Conservation (phyloP, 1,140 invertebrate genomes). For the Diuraphis noxia region DNA sequence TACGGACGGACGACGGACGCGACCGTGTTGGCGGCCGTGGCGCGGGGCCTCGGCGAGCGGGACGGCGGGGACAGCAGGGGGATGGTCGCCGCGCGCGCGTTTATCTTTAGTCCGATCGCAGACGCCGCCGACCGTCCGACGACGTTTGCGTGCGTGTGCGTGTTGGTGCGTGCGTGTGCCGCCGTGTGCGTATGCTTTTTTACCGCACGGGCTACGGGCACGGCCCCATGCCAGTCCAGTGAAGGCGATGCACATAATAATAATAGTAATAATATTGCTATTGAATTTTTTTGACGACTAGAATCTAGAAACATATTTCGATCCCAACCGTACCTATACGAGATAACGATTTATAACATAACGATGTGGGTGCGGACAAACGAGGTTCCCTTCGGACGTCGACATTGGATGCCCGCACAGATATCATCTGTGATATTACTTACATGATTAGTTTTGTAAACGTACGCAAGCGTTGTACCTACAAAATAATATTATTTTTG, state of each 20-base stretch:
- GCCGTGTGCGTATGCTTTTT: neutral
- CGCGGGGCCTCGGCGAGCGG: neutral
- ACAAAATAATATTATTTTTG: neutral
- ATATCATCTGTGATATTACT: neutral
- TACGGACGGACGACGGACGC: neutral
- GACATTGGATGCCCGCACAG: neutral
- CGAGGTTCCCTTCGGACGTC: no score
- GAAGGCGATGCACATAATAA: neutral
- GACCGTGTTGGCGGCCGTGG: neutral
- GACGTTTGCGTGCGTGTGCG: neutral
- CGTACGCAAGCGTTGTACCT: neutral
- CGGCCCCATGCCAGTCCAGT: neutral
- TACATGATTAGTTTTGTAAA: neutral
- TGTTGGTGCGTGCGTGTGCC: neutral
- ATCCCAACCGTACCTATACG: neutral
- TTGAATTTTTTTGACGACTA: neutral
- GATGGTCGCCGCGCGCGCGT: neutral
- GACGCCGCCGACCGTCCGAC: slow-evolving; percentile 17
- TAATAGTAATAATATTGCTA: neutral
- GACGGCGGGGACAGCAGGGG: neutral
- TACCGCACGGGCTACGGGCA: neutral
- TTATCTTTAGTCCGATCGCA: slow-evolving; percentile 30
- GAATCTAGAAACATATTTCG: neutral
- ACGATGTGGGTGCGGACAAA: neutral
- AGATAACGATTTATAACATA: neutral